A percentile compares a stretch with the other conserved stretches of the same genome.
Conservation (phyloP, 2,888 invertebrate genomes). For the Zaprionus lineosus region DNA sequence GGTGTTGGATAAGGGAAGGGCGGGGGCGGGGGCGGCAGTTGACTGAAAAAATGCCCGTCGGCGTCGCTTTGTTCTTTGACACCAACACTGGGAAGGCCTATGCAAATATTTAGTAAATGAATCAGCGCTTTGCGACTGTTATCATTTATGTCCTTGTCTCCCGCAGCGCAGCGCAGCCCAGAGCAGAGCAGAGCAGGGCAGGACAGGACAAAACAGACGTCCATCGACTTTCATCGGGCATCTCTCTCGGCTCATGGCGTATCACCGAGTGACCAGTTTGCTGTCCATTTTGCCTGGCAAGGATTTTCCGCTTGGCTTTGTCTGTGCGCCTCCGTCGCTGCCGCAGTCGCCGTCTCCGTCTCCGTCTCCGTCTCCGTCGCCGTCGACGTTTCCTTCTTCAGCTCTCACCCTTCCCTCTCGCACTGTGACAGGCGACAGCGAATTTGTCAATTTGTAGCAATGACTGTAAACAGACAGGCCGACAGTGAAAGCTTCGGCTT, state of each 20-base stretch:
- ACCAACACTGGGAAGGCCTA: constrained; percentile 78
- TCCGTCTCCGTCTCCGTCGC: too few relatives aligned
- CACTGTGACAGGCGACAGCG: constrained; percentile 65
- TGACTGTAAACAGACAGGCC: constrained; percentile 72
- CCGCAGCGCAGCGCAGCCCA: too few relatives aligned
- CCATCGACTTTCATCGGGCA: too few relatives aligned
- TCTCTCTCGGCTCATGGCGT: constrained; percentile 13
- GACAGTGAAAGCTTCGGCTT: constrained; percentile 34
- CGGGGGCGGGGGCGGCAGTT: constrained; percentile 1
- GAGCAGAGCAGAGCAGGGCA: too few relatives aligned
- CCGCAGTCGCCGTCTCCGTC: too few relatives aligned
- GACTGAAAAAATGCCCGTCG: constrained; percentile 46
- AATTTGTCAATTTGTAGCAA: constrained; percentile 77
- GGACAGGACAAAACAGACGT: too few relatives aligned
- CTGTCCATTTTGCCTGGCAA: constrained; percentile 14
- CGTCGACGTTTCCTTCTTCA: background rate
- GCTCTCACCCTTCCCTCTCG: background rate
- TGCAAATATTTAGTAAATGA: constrained; percentile 82
- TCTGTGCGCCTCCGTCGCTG: background rate
- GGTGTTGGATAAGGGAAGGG: constrained; percentile 1
- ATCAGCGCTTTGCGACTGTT: constrained; percentile 80
- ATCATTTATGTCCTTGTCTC: constrained; percentile 78
- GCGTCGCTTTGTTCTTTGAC: constrained; percentile 69
- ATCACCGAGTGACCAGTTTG: constrained; percentile 22
- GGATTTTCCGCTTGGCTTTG: constrained; percentile 24